Conservation (phyloP, 2,113 vertebrate genomes). For the Dasyprocta punctata region DNA sequence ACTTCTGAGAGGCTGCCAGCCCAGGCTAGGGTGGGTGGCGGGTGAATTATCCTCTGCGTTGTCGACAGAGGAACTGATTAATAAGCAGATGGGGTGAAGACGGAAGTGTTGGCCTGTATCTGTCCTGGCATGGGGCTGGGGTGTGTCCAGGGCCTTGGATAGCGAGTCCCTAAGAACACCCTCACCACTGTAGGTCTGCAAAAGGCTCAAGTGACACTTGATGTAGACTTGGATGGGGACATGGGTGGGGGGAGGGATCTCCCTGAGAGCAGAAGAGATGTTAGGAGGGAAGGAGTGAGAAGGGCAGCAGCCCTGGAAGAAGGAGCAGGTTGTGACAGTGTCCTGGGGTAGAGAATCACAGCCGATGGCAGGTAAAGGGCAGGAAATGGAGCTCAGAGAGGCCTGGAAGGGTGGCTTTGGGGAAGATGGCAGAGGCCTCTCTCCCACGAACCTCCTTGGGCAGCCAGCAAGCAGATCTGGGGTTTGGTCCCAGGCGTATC, state of each 20-base stretch:
- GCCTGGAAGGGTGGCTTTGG: rapidly evolving
- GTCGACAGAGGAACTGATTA: neutral
- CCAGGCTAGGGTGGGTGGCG: neutral
- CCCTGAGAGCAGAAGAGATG: neutral
- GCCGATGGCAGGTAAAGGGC: neutral
- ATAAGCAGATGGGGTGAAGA: neutral
- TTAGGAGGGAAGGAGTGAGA: neutral
- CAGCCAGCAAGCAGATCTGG: rapidly evolving
- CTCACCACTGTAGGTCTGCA: neutral
- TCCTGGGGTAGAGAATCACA: neutral
- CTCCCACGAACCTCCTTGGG: neutral
- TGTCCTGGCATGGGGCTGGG: rapidly evolving
- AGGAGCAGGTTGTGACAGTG: neutral
- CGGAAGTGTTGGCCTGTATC: neutral
- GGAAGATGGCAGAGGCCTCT: neutral
- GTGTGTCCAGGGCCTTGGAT: neutral
- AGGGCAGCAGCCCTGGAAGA: neutral
- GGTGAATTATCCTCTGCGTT: neutral
- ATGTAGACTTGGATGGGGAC: neutral
- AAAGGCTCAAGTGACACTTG: neutral
- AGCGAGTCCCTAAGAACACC: neutral
- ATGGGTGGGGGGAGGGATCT: neutral
- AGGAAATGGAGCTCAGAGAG: neutral
- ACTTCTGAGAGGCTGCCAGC: slow-evolving; percentile 73
- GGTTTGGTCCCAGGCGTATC: neutral